Base-by-base conservation (phyloP, 1,140 invertebrate genomes). In the Drosophila murphyi region DNA sequence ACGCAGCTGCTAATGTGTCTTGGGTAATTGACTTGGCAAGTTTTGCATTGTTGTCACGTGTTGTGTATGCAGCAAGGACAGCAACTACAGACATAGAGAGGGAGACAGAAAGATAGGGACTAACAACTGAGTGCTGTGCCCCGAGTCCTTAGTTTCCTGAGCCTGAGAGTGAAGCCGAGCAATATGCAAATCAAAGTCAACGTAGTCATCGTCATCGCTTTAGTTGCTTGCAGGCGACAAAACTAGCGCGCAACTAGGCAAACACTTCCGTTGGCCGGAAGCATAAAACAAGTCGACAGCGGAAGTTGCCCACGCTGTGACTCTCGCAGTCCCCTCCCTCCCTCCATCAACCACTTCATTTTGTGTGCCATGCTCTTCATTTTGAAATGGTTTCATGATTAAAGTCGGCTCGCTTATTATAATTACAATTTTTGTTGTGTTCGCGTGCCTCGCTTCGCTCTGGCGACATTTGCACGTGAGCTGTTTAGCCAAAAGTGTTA, bases 281-380 rank as follows among this genome's bases (percentile, higher is more conserved):
- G 83, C 88, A 88, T 90, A 81, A 90, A 90, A 90, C 87, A 90
- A 90, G 77, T 90, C 87, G 83, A 87, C 87, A 80, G 70, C 87
- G 87, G 87, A 90, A 87, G 82, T 90, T 67, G 61, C 65, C 82
- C 73, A 81, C 80, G 74, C 78, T 65, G 41, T 12, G 20, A n/a
- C 29, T 29, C 39, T 51, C 34, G 2, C 56, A 47, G 54, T 72
- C 55, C 5, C 12, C 55, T 1, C 48, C 28, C 32, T 29, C 12
- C 1, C 50, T 50, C 7, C 4, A 54, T 48, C 51, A 63, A 59
- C 37, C 32, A 5, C 6, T 54, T 45, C 47, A 5, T 10, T 10
- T 31, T 12, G 20, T 20, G 20, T 20, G 20, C 8, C 37, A 29
- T 41, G 56, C 29, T 59, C 47, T 45, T 67, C 39, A 59, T 52